These are phyloP conservation scores for Erebia epiphron DNA, from an alignment of 2,888 invertebrate genomes.

Conservation along the genomic window DNA sequence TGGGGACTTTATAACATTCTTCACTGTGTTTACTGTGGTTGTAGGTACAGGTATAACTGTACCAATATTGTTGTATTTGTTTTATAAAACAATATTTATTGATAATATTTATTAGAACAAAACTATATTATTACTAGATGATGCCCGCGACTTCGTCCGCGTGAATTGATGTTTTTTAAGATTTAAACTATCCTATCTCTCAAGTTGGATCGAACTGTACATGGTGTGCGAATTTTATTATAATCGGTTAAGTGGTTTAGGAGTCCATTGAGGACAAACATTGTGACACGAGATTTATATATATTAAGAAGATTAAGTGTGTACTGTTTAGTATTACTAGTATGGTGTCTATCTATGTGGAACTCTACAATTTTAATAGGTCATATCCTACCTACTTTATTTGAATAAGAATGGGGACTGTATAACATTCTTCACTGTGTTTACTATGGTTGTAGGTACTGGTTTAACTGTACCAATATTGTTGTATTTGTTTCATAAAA, in stretches of 20 bases:
- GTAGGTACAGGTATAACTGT: conserved; percentile 89
- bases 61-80: conserved; percentile 81
- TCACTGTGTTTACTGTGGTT: conserved; percentile 85
- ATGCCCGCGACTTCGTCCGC: too few relatives aligned
- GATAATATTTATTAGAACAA: conserved; percentile 47
- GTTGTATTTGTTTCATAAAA: conserved; percentile 72
- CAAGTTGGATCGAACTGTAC: too few relatives aligned
- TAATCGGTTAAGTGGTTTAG: too few relatives aligned
- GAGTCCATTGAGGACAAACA: too few relatives aligned
- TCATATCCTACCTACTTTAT: conserved; percentile 58
- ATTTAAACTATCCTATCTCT: too few relatives aligned
- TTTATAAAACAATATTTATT: conserved; percentile 66
- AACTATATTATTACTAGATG: too few relatives aligned
- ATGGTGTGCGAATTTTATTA: too few relatives aligned
- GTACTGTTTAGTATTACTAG: neutral
- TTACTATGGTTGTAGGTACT: conserved; percentile 89
- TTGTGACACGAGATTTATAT: too few relatives aligned
- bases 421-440: conserved; percentile 79
- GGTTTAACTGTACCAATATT: conserved; percentile 86
- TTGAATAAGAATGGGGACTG: conserved; percentile 83
- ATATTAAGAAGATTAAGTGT: too few relatives aligned
- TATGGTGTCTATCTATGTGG: too few relatives aligned
- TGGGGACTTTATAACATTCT: conserved; percentile 79
- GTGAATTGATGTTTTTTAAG: too few relatives aligned
- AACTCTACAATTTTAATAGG: neutral